Conservation (phyloP, 2,888 invertebrate species). For the Tupiocoris notatus region DNA sequence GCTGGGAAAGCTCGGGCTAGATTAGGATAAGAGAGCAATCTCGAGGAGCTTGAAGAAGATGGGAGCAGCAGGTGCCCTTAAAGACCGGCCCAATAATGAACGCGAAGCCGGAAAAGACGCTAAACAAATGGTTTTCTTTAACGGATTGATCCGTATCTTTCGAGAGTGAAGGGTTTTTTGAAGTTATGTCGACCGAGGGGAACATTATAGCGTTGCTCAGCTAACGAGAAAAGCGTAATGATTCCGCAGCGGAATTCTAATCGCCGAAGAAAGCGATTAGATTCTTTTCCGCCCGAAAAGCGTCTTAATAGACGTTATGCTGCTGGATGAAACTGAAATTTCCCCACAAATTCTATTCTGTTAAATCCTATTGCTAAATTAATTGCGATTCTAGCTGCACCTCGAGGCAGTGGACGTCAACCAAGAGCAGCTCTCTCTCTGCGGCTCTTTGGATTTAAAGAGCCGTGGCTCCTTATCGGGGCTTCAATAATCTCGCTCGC, state of each 20-base stretch:
- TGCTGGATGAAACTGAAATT: no score
- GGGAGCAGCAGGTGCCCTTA: constrained; percentile 34
- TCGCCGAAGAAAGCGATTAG: no score
- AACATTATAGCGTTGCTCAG: constrained; percentile 12
- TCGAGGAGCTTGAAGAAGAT: background rate
- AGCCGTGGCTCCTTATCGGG: no score
- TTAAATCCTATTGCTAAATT: no score
- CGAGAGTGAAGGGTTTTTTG: constrained; percentile 13
- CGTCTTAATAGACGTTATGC: no score
- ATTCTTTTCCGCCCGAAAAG: no score
- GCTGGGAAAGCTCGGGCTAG: constrained; percentile 14
- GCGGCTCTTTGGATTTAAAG: no score
- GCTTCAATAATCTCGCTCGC: no score
- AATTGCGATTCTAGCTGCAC: no score
- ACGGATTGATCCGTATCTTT: constrained; percentile 40
- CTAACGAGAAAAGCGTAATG: constrained; percentile 25
- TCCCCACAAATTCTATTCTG: no score
- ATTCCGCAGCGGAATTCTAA: background rate
- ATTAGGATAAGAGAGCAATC: constrained; percentile 40
- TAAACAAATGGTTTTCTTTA: constrained; percentile 40
- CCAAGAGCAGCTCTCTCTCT: no score
- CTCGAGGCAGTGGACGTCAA: no score
- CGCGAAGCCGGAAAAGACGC: constrained; percentile 26
- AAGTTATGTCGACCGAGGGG: constrained; percentile 23
- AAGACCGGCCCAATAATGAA: constrained; percentile 39